Conservation (phyloP, 2,888 invertebrate genomes). For the Lottia gigantea region DNA sequence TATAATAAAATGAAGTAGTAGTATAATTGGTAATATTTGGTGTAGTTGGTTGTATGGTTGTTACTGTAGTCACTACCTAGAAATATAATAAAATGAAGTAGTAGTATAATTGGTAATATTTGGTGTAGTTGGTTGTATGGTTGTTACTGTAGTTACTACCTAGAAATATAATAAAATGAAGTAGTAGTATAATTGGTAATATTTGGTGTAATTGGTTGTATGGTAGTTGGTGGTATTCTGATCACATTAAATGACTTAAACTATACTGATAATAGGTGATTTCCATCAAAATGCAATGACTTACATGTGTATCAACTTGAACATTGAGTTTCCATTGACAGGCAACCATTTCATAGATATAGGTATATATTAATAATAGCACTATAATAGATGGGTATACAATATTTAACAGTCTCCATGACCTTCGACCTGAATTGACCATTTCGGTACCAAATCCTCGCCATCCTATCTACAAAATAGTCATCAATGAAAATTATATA, state of each 20-base stretch:
- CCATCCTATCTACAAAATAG: constrained; percentile 63
- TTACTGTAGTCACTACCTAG: too few species aligned
- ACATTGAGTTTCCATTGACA: constrained; percentile 66
- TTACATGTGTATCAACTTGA: constrained; percentile 50
- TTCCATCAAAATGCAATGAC: neutral
- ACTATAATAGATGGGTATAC: constrained; percentile 58
- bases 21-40: too few species aligned
- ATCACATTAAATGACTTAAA: constrained; percentile 16
- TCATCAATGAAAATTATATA: constrained; percentile 12
- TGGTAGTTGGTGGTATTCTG: too few species aligned
- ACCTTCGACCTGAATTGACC: constrained; percentile 39
- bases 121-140: too few species aligned
- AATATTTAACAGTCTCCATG: constrained; percentile 52
- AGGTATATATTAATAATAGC: constrained; percentile 57
- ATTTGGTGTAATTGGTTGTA: neutral
- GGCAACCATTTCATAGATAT: constrained; percentile 62
- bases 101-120: too few species aligned
- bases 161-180: too few species aligned
- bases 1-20: too few species aligned
- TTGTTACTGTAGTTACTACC: too few species aligned
- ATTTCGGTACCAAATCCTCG: constrained; percentile 57
- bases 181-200: constrained; percentile 19
- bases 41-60: too few species aligned
- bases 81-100: too few species aligned
- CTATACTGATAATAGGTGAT: neutral